These are phyloP conservation scores for Pissodes strobi DNA, from an alignment of 1,140 invertebrate species.

Conservation along the genomic window DNA sequence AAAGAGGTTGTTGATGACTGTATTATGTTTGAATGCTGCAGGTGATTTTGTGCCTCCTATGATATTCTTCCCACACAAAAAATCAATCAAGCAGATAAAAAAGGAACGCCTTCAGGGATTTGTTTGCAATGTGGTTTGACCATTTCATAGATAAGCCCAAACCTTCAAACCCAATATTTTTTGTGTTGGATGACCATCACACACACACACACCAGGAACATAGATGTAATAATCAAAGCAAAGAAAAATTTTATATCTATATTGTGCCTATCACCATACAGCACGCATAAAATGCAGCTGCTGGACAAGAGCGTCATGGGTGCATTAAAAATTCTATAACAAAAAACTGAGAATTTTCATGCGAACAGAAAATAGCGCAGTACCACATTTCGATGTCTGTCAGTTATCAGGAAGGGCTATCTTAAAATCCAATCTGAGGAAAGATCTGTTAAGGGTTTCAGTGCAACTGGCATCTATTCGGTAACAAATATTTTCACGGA, in stretches of 20 bases:
- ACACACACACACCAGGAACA: slow-evolving; percentile 41
- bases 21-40: slow-evolving; percentile 53
- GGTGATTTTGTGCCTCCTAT: no score
- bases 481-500: slow-evolving; percentile 28
- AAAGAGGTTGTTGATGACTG: no score
- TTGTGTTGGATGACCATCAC: slow-evolving; percentile 39
- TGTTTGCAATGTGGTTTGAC: slow-evolving; percentile 45
- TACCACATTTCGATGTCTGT: no score
- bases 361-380: slow-evolving; percentile 13
- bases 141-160: slow-evolving; percentile 38
- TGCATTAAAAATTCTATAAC: slow-evolving; percentile 37
- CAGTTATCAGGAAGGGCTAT: no score
- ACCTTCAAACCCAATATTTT: slow-evolving; percentile 40
- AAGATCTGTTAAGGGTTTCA: slow-evolving; percentile 31
- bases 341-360: slow-evolving; percentile 31
- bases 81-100: no score
- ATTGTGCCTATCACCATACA: slow-evolving; percentile 12
- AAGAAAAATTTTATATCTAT: slow-evolving; percentile 40
- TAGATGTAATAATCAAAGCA: slow-evolving; percentile 44
- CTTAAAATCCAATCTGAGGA: slow-evolving; percentile 28
- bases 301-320: slow-evolving; percentile 39
- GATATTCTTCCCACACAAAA: no score
- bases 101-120: no score
- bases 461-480: no score
- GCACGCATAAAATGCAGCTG: slow-evolving; percentile 49